Base-by-base conservation (phyloP, 2,888 invertebrate genomes). In the Dynastes hyllus region DNA sequence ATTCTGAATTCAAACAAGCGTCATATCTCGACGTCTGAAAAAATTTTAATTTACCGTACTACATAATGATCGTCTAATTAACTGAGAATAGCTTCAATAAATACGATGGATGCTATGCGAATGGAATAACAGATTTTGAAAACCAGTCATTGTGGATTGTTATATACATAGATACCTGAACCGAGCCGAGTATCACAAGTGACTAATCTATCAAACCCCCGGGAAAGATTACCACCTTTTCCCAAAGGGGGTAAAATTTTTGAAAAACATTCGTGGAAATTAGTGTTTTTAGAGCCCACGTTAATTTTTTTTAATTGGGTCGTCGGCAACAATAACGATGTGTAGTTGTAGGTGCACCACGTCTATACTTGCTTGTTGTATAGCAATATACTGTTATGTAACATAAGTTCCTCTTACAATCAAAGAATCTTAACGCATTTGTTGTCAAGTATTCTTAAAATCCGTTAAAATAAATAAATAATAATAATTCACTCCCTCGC, bases 191-290 rank as follows among this genome's bases (percentile, higher is more conserved):
- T 53, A 63, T 29, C 45, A 73, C 73, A 63, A 75, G 73, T 27
- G 50, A 75, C 63, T 63, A 75, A 75, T 75, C 58, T 32, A 61
- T 75, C 73, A 58, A 75, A 61, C 45, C n/a, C n/a, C n/a, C n/a
- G n/a, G n/a, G n/a, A n/a, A n/a, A n/a, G n/a, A n/a, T n/a, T n/a
- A n/a, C n/a, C n/a, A n/a, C n/a, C n/a, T n/a, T n/a, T n/a, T n/a
- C n/a, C n/a, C n/a, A n/a, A n/a, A n/a, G n/a, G n/a, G n/a, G n/a
- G n/a, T n/a, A n/a, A n/a, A n/a, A n/a, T n/a, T n/a, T n/a, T n/a
- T n/a, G n/a, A n/a, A n/a, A n/a, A n/a, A n/a, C n/a, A n/a, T n/a
- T n/a, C n/a, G n/a, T n/a, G n/a, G n/a, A n/a, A n/a, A n/a, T n/a
- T n/a, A n/a, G n/a, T n/a, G n/a, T n/a, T n/a, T n/a, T n/a, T n/a